Conservation (phyloP, 2,888 invertebrate species). For the Lissocephala sabroskyi region DNA sequence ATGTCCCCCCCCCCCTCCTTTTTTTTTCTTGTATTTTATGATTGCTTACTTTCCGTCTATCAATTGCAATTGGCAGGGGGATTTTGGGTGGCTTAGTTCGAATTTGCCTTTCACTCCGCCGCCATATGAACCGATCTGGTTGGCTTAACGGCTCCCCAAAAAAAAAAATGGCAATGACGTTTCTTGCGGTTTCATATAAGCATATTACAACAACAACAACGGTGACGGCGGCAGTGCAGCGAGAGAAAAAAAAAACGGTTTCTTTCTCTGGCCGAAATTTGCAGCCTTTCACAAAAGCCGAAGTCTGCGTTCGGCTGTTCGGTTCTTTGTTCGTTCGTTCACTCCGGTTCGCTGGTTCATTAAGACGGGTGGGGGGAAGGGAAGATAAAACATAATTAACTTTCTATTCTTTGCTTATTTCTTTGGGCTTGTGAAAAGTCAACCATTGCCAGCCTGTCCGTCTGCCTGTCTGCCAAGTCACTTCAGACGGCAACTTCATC, state of each 20-base stretch:
- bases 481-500: conserved; percentile 20
- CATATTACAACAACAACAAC: too few species aligned
- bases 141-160: conserved; percentile 10
- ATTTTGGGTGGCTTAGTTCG: too few species aligned
- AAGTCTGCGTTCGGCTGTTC: conserved; percentile 54
- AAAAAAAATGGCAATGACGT: not conserved
- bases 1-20: conserved; percentile 24
- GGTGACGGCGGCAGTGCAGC: too few species aligned
- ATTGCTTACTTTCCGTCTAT: conserved; percentile 13
- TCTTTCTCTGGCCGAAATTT: too few species aligned
- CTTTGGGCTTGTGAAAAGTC: conserved; percentile 18
- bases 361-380: not conserved
- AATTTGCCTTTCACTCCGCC: too few species aligned
- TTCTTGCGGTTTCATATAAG: too few species aligned
- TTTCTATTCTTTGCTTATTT: conserved; percentile 39
- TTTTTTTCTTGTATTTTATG: conserved; percentile 13
- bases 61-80: too few species aligned
- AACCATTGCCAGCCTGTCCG: too few species aligned
- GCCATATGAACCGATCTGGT: too few species aligned
- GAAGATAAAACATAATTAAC: conserved; percentile 50
- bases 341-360: not conserved
- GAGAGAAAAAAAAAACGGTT: too few species aligned
- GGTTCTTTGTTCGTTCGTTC: conserved; percentile 20
- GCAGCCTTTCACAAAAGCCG: too few species aligned
- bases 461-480: conserved; percentile 16